Evolutionary conservation across 92 coral and sea anemone genomes (phyloP).

Genomic region (Desmophyllum pertusum): DNA sequence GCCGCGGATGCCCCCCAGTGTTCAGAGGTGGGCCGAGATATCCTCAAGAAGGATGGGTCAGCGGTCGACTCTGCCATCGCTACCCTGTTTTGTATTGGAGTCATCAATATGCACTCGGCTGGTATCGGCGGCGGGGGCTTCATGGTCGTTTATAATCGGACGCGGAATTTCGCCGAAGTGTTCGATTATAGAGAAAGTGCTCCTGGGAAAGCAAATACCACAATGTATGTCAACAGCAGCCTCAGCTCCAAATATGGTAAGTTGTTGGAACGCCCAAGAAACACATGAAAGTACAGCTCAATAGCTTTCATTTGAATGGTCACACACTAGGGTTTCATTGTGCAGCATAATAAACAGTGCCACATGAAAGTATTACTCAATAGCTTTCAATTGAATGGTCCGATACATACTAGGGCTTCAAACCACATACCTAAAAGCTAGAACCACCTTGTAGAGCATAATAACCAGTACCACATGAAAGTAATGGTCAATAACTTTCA

Average conservation of each 20-base stretch:
- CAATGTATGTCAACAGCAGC: constrained; percentile 82
- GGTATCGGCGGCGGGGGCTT: constrained; percentile 99
- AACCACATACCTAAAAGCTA: too few species aligned
- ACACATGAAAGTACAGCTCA: too few species aligned
- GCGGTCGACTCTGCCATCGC: constrained; percentile 97
- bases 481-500: too few species aligned
- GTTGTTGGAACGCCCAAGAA: background rate
- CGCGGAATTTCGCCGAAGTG: constrained; percentile 53
- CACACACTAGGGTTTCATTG: too few species aligned
- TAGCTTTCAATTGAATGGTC: background rate
- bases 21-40: constrained; percentile 79
- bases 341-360: background rate
- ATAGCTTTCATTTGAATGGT: too few species aligned
- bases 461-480: too few species aligned
- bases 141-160: constrained; percentile 77
- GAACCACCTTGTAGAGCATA: too few species aligned
- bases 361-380: background rate
- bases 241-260: constrained; percentile 72
- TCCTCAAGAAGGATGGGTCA: constrained; percentile 77
- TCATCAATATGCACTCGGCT: constrained; percentile 96
- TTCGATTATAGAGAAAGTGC: constrained; percentile 90
- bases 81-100: constrained; percentile 81
- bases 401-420: too few species aligned
- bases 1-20: constrained; percentile 76
- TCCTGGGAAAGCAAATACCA: constrained; percentile 65